These are phyloP conservation scores for Caenorhabditis remanei DNA, from an alignment of 1,140 invertebrate genomes.

Conservation along the genomic window DNA sequence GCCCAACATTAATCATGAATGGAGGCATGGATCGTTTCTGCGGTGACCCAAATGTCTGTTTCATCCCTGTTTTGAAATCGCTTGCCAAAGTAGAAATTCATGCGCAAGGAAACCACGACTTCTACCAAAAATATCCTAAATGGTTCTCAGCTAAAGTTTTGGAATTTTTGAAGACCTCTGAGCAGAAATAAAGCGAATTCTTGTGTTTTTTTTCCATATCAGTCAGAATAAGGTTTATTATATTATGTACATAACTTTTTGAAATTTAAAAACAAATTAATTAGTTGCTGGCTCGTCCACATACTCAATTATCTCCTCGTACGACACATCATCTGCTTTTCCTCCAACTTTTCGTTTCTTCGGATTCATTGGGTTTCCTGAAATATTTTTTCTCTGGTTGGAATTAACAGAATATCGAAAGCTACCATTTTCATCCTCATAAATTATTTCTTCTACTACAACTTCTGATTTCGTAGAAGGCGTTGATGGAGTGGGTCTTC, in stretches of 20 bases:
- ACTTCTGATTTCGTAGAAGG: conserved; percentile 4
- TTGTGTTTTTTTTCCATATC: not conserved
- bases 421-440: conserved; percentile 47
- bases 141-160: conserved; percentile 72
- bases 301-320: conserved; percentile 42
- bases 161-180: conserved; percentile 32
- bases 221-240: too few species aligned
- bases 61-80: conserved; percentile 61
- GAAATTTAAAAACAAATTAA: conserved; percentile 13
- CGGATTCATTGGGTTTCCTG: conserved; percentile 29
- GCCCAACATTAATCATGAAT: conserved; percentile 74
- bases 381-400: not conserved
- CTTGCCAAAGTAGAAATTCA: conserved; percentile 75
- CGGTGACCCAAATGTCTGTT: conserved; percentile 73
- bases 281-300: conserved; percentile 14
- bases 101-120: conserved; percentile 74
- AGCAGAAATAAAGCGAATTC: conserved; percentile 3
- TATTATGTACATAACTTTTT: not conserved
- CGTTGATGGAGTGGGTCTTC: not conserved
- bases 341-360: conserved; percentile 23
- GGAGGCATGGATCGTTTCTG: conserved; percentile 74
- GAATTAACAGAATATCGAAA: not conserved
- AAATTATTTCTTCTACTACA: conserved; percentile 25
- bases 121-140: conserved; percentile 75
- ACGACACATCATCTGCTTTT: conserved; percentile 30